These are phyloP conservation scores for Tiliacea citrago DNA, from an alignment of 2,888 invertebrate species.

Conservation along the genomic window DNA sequence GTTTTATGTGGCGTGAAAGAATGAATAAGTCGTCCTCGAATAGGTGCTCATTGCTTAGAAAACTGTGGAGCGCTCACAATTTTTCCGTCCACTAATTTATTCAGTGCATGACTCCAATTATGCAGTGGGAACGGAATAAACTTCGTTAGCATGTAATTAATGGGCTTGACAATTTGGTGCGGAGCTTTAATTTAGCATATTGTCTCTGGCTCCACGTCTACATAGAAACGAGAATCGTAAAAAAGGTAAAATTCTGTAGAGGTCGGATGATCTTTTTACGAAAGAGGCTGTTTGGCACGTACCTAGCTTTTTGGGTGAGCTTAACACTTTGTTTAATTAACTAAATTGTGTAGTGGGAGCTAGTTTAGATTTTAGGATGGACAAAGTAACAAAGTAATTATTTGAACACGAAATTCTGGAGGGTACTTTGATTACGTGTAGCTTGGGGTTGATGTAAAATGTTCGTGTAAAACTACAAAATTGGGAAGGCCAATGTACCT, in stretches of 20 bases:
- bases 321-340: constrained; percentile 62
- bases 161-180: constrained; percentile 75
- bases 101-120: constrained; percentile 84
- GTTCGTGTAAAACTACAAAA: neutral
- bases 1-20: neutral
- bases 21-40: constrained; percentile 27
- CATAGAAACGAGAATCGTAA: constrained; percentile 68
- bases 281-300: constrained; percentile 62
- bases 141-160: constrained; percentile 86
- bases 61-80: constrained; percentile 37
- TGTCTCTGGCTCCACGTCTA: constrained; percentile 67
- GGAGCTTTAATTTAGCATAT: constrained; percentile 77
- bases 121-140: constrained; percentile 82
- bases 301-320: constrained; percentile 50
- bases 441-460: neutral
- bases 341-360: constrained; percentile 39
- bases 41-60: constrained; percentile 30
- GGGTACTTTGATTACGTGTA: neutral
- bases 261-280: constrained; percentile 59
- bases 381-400: constrained; percentile 28
- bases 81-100: constrained; percentile 76
- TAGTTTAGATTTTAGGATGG: constrained; percentile 33
- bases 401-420: constrained; percentile 15
- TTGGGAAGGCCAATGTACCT: neutral
- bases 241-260: constrained; percentile 59